phyloP scores from a whole-genome alignment of 2,797 vertebrate genomes.

The Falco concolor region DNA sequence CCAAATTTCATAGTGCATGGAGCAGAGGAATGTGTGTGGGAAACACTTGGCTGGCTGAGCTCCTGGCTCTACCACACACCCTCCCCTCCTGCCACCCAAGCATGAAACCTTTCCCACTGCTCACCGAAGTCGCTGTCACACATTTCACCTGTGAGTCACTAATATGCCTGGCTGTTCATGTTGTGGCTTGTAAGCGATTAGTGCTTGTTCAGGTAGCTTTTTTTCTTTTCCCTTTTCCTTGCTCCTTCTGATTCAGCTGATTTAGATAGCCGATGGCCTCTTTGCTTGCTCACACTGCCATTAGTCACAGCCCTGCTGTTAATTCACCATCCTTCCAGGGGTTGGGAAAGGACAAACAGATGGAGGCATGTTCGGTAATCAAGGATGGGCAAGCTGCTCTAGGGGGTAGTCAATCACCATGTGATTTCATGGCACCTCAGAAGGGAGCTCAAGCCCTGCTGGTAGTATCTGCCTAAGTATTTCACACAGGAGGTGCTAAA shows the following conservation, averaged over 20 bases:
- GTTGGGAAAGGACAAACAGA: not conserved
- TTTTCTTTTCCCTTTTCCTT: not conserved
- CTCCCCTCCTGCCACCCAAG: not conserved
- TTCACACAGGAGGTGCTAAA: not conserved
- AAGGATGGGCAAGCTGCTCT: not conserved
- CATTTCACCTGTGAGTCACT: constrained; percentile 24
- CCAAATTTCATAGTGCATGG: not conserved
- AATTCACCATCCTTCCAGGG: not conserved
- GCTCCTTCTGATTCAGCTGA: constrained; percentile 53
- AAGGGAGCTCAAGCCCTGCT: not conserved
- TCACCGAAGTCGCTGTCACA: not conserved
- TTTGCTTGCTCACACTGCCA: not conserved
- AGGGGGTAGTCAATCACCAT: not conserved
- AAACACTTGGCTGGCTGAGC: not conserved
- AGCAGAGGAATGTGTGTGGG: not conserved
- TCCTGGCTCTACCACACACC: accelerated
- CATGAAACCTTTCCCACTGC: not conserved
- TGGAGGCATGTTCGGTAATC: not conserved
- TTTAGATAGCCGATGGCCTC: not conserved
- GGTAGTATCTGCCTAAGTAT: not conserved
- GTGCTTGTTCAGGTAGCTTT: not conserved
- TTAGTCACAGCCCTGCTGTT: constrained; percentile 14
- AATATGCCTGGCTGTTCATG: not conserved
- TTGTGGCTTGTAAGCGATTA: not conserved
- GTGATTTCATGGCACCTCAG: not conserved